Percentiles rank a stretch among this genome's conserved stretches.
Evolutionary conservation across 2,113 vertebrate genomes (phyloP).

Genomic region (Scolopax mira): DNA sequence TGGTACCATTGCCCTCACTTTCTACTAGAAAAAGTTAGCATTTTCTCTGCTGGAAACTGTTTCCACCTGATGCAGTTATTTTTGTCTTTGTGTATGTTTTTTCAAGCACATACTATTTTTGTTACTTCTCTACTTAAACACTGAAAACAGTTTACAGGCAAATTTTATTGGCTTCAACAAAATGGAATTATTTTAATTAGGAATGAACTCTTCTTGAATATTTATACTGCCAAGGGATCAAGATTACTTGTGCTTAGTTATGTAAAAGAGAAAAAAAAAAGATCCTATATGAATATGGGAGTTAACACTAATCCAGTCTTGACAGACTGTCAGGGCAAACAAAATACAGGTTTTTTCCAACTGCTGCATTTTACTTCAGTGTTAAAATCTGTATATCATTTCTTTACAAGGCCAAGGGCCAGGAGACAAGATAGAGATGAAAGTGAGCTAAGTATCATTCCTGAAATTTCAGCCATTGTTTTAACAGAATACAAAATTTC

Average conservation of each 20-base stretch:
- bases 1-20: background rate
- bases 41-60: background rate
- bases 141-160: background rate
- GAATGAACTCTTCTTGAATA: background rate
- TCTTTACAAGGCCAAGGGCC: constrained; percentile 3
- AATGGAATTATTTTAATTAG: background rate
- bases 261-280: background rate
- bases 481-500: background rate
- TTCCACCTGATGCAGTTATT: background rate
- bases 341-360: background rate
- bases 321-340: constrained; percentile 29
- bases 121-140: background rate
- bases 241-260: constrained; percentile 40
- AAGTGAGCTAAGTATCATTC: background rate
- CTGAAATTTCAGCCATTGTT: background rate
- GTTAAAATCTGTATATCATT: background rate
- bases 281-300: background rate
- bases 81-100: background rate
- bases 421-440: constrained; percentile 6
- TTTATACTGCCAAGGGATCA: background rate
- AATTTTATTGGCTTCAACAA: background rate
- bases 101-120: background rate
- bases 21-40: background rate
- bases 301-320: constrained; percentile 36
- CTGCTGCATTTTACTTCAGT: background rate